A percentile compares a stretch with the other conserved stretches of the same genome.
phyloP scores from a whole-genome alignment of 1,140 invertebrate species.

The Procambarus virginalis region DNA sequence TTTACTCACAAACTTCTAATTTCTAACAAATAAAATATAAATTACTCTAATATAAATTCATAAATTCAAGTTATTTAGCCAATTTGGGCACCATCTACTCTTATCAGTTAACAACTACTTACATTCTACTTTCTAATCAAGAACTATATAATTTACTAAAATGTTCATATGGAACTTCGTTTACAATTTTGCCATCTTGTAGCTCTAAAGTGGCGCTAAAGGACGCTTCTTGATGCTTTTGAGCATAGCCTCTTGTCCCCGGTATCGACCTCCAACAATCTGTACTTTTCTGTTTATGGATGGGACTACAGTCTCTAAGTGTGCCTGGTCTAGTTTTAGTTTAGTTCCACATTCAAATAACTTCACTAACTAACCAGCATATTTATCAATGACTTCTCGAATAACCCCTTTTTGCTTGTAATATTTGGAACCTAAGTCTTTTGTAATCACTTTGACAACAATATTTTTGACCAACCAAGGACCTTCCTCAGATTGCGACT shows the following conservation, averaged over 20 bases:
- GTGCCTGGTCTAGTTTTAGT: constrained; percentile 87
- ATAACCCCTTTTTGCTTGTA: constrained; percentile 93
- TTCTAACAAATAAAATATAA: neutral
- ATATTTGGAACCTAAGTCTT: constrained; percentile 90
- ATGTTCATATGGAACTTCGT: constrained; percentile 69
- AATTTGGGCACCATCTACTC: neutral
- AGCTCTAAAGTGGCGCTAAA: constrained; percentile 78
- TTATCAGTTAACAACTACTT: neutral
- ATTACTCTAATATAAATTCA: neutral
- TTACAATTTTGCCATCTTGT: constrained; percentile 69
- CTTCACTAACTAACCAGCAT: constrained; percentile 87
- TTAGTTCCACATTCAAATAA: constrained; percentile 84
- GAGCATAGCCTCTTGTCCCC: constrained; percentile 82
- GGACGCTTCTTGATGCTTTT: constrained; percentile 84
- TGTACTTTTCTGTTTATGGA: constrained; percentile 77
- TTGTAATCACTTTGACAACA: constrained; percentile 92
- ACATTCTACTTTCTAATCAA: neutral
- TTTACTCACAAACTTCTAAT: neutral
- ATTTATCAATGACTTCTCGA: constrained; percentile 84
- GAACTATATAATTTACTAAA: constrained; percentile 66
- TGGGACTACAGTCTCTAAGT: constrained; percentile 97
- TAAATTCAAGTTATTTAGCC: neutral
- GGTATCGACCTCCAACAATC: constrained; percentile 90
- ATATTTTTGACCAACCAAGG: constrained; percentile 78
- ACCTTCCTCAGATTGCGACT: neutral